phyloP scores from a whole-genome alignment of 2,113 vertebrate genomes.

The Passer montanus region DNA sequence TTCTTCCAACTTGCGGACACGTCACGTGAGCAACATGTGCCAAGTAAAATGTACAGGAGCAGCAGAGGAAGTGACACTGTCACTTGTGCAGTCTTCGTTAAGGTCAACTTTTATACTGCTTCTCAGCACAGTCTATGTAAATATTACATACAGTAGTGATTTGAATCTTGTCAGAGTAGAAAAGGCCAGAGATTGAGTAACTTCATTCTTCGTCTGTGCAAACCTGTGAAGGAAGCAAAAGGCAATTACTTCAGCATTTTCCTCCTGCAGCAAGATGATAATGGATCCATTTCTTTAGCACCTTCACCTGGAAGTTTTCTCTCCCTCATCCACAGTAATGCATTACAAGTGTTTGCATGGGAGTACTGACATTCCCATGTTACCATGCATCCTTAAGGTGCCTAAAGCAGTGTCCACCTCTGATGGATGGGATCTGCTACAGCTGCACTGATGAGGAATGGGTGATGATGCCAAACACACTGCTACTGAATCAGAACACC shows the following conservation, averaged over 20 bases:
- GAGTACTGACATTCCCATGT: too few species aligned
- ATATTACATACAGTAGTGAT: slow-evolving; percentile 93
- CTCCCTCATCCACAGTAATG: neutral
- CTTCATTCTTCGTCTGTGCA: slow-evolving; percentile 98
- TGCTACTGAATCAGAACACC: neutral
- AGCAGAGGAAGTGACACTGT: slow-evolving; percentile 81
- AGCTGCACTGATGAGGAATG: neutral
- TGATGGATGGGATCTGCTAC: neutral
- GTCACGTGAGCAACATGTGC: slow-evolving; percentile 82
- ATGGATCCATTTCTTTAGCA: neutral
- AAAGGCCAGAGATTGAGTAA: slow-evolving; percentile 22
- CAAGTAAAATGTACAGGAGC: slow-evolving; percentile 77
- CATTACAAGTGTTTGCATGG: neutral
- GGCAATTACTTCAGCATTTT: neutral
- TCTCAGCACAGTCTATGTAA: slow-evolving; percentile 74
- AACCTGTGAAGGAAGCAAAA: slow-evolving; percentile 76
- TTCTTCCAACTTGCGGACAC: slow-evolving; percentile 84
- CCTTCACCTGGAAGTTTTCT: neutral
- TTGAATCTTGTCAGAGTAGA: slow-evolving; percentile 56
- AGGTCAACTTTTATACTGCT: slow-evolving; percentile 42
- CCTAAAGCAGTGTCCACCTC: neutral
- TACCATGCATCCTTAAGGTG: accelerated
- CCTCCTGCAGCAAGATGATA: neutral
- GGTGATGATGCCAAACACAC: neutral
- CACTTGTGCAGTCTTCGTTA: slow-evolving; percentile 75